Base-by-base conservation (phyloP, 2,113 vertebrate genomes). In the Rattus rattus region DNA sequence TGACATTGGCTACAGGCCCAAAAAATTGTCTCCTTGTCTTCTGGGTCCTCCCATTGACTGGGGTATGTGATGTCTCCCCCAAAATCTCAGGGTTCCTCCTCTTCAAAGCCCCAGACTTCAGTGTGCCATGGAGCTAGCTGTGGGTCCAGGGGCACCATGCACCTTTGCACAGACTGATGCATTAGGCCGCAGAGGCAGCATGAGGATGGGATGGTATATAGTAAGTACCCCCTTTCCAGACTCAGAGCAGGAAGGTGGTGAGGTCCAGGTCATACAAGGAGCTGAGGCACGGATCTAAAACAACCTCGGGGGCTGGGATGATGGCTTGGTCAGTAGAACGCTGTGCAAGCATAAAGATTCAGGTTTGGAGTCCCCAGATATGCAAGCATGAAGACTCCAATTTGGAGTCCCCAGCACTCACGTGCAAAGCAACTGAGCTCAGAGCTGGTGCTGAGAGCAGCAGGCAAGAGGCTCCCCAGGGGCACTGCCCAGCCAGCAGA, bases 81-180 rank as follows among this genome's bases (percentile, higher is more conserved):
- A 11, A 5, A 14, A 33, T n/a, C 4, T 61, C 0, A 6, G n/a
- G 30, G 56, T 52, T 54, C 54, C 52, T 67, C 54, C 73, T 43
- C 47, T 30, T 49, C 30, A 24, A 24, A 67, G 36, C 92, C 17
- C n/a, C 26, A 2, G 39, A 26, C 28, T 17, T 79, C 19, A 24
- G 0, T 17, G 54, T 22, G 0, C 54, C 73, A 47, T 19, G 28
- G 47, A 43, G 5, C 36, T 19, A 84, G 14, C 81, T 28, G 59
- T 63, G 81, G 22, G 22, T 7, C 59, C 6, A 49, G 43, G 16
- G 7, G 10, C 30, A 13, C 75, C 67, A 5, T 1, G 22, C 2
- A 5, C 14, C 10, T 85, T n/a, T 67, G 94, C 2, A 6, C 0
- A 2, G 56, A 2, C 0, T 0, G 4, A 16, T 26, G 43, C 22